Evolutionary conservation across 2,797 vertebrate species (phyloP), one percentile per base, ranked within the genome.

Genomic region (Nannoperca australis): DNA sequence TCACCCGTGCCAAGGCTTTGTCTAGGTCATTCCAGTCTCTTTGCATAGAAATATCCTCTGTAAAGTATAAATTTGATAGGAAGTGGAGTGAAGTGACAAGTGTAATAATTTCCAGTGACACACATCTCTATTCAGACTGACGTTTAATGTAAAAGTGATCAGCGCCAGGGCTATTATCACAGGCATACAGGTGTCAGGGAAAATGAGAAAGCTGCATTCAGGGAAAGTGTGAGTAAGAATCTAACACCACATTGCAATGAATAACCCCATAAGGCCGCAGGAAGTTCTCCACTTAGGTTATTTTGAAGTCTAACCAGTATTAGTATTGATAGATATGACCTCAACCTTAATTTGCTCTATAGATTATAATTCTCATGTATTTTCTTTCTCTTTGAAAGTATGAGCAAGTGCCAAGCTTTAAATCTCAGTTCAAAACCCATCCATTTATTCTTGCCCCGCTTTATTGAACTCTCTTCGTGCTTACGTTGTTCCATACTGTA

Each of bases 81-180:
- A 82, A 85, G 82, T 76, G 75, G 75, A 84, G 64, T 71, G 78
- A 90, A 85, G 70, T 84, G 85, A 85, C 87, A 87, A 85, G 84
- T 82, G 80, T 85, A 79, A 90, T 88, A 61, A 88, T 90, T 89
- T 91, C 89, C 88, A 88, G 65, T 70, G 87, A 81, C 85, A 89
- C 79, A 79, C 76, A 68, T 86, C 87, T 89, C 69, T 73, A 85
- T 76, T 90, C 78, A 83, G 69, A 77, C 81, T 0, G 32, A 63
- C 58, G 78, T 85, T 87, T 82, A 82, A 86, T 77, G 77, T 76
- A 82, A 82, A 89, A 85, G 84, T 78, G 85, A 89, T 83, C 85
- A 83, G 77, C 6, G 73, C 72, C 78, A 69, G 70, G 38, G 77
- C 73, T 79, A 75, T 88, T 86, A 82, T 85, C 83, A 54, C 71